A percentile compares a stretch with the other conserved stretches of the same genome.
Conservation (phyloP, 2,888 invertebrate genomes). For the Agonopterix subpropinquella region DNA sequence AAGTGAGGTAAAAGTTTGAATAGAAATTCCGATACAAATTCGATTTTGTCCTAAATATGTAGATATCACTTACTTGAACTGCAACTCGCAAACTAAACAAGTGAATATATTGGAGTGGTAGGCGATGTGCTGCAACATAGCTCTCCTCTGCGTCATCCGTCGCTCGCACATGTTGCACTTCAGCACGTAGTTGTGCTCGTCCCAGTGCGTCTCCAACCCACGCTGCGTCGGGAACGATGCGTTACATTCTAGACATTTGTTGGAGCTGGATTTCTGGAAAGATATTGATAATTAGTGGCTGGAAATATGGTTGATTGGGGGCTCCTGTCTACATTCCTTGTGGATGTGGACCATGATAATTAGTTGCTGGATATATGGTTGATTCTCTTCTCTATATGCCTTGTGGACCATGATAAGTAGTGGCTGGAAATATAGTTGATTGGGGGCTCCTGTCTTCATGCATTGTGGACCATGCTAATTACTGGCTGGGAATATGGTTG, state of each 20-base stretch:
- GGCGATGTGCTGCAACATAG: constrained; percentile 22
- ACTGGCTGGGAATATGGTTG: background rate
- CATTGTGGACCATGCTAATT: too few relatives aligned
- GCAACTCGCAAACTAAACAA: constrained; percentile 25
- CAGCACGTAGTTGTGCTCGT: constrained; percentile 13
- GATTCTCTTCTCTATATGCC: too few relatives aligned
- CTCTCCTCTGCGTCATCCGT: constrained; percentile 12
- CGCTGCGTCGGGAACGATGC: background rate
- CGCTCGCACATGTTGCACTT: constrained; percentile 27
- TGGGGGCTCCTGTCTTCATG: too few relatives aligned
- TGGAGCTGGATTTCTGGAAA: constrained; percentile 6
- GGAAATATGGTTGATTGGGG: too few relatives aligned
- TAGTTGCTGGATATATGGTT: too few relatives aligned
- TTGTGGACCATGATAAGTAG: too few relatives aligned
- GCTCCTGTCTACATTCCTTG: too few relatives aligned
- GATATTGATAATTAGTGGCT: background rate
- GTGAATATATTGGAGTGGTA: constrained; percentile 24
- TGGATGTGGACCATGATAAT: too few relatives aligned
- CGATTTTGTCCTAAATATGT: too few relatives aligned
- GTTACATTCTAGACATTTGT: constrained; percentile 17
- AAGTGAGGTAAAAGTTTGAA: too few relatives aligned
- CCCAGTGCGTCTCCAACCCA: constrained; percentile 19
- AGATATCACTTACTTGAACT: constrained; percentile 22
- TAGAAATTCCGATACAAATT: too few relatives aligned
- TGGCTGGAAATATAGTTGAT: background rate